phyloP scores from a whole-genome alignment of 2,888 invertebrate species.

The Lochmaea capreae region DNA sequence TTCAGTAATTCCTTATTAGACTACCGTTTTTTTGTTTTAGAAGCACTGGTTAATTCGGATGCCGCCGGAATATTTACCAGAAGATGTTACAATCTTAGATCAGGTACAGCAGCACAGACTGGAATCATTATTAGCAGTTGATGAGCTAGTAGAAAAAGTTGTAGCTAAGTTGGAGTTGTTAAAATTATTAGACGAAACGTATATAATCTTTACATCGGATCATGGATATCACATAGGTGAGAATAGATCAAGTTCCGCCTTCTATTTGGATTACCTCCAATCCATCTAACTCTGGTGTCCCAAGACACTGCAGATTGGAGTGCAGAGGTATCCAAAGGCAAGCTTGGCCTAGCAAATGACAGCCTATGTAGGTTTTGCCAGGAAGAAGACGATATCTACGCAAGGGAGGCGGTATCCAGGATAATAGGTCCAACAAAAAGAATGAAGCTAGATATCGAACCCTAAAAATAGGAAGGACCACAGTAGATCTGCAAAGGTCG shows the following conservation, averaged over 20 bases:
- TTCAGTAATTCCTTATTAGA: neutral
- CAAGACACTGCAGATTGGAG: no score
- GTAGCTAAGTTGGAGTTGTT: conserved; percentile 69
- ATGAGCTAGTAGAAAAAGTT: conserved; percentile 82
- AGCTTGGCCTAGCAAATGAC: no score
- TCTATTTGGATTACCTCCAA: no score
- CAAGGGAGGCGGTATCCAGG: no score
- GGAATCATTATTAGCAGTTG: conserved; percentile 86
- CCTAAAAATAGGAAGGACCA: no score
- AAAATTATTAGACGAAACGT: conserved; percentile 77
- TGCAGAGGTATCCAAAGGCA: no score
- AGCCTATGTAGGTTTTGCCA: no score
- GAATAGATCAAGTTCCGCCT: neutral
- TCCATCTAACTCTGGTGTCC: no score
- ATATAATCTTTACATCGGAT: conserved; percentile 87
- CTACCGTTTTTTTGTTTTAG: conserved; percentile 66
- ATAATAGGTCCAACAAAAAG: no score
- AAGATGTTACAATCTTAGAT: conserved; percentile 74
- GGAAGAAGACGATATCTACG: no score
- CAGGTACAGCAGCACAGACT: conserved; percentile 79
- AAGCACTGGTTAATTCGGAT: conserved; percentile 89
- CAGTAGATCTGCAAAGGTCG: no score
- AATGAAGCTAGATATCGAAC: no score
- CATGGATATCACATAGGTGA: conserved; percentile 91
- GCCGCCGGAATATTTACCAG: conserved; percentile 75